Base-by-base conservation (phyloP, 2,113 vertebrate genomes). In the Phyllopteryx taeniolatus region DNA sequence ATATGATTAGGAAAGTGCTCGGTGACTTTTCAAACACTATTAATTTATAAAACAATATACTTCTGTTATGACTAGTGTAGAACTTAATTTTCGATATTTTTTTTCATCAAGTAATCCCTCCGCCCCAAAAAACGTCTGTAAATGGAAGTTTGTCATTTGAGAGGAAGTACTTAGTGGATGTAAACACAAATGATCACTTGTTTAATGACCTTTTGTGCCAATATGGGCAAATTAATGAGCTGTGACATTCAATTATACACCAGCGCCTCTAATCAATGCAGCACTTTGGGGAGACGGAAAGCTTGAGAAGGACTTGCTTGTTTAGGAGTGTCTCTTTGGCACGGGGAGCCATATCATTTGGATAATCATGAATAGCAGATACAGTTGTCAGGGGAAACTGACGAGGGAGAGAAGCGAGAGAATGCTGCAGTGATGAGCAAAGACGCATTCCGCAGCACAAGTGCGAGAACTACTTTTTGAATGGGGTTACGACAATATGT, bases 231-330 rank as follows among this genome's bases (percentile, higher is more conserved):
- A 82, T 31, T 78, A 85, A 89, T 70, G 63, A 88, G 72, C 72
- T 81, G 80, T 78, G 79, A 80, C 81, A 88, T 88, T 86, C 80
- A 85, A 80, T 84, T 83, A 61, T 61, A 75, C 81, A 83, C 65
- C 77, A 42, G 56, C 39, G 56, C 82, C 68, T 83, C 65, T 70
- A 76, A 81, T 85, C 74, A 75, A n/a, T 57, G 73, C 79, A 19
- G 15, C 79, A 81, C 77, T 86, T 80, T 57, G 62, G 64, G 67
- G 46, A 61, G 46, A 78, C 57, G 33, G 57, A 60, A 43, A 62
- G 64, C 56, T 63, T 76, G 70, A 60, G 57, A 69, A 79, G 68
- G 72, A 76, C 66, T 72, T 59, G 77, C 77, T 84, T 86, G 76
- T 87, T 85, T 82, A 79, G 75, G 76, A 78, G 76, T 73, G 71